Percentiles rank a stretch among this genome's conserved stretches.
Evolutionary conservation across 1,140 invertebrate species (phyloP).

Genomic region (Helicorthomorpha holstii): DNA sequence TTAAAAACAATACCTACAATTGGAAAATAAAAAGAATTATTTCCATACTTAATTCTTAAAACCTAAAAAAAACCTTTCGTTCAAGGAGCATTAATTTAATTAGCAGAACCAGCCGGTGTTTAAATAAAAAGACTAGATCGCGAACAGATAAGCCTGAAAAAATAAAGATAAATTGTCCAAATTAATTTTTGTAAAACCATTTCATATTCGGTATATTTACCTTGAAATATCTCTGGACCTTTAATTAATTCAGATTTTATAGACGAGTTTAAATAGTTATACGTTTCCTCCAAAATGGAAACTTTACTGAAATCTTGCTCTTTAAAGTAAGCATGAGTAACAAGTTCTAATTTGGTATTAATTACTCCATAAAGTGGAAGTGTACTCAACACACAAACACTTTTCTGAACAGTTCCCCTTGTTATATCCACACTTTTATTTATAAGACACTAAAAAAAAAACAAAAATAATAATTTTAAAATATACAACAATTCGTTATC

Average conservation of each 20-base stretch:
- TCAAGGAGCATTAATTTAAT: slow-evolving; percentile 89
- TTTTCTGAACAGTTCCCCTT: slow-evolving; percentile 83
- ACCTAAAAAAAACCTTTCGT: slow-evolving; percentile 41
- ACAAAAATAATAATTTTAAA: background rate
- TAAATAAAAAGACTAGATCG: slow-evolving; percentile 67
- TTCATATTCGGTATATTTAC: slow-evolving; percentile 30
- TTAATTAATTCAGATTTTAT: slow-evolving; percentile 44
- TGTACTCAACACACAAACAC: slow-evolving; percentile 74
- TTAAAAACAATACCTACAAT: slow-evolving; percentile 57
- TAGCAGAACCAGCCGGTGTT: slow-evolving; percentile 77
- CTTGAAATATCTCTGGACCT: slow-evolving; percentile 57
- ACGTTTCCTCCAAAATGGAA: slow-evolving; percentile 72
- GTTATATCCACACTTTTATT: slow-evolving; percentile 95
- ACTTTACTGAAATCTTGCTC: slow-evolving; percentile 61
- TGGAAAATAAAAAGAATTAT: slow-evolving; percentile 4
- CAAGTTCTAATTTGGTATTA: slow-evolving; percentile 83
- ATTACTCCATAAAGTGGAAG: slow-evolving; percentile 80
- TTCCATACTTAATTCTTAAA: background rate
- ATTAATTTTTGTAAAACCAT: slow-evolving; percentile 3
- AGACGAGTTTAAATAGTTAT: slow-evolving; percentile 75
- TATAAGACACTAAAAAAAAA: slow-evolving; percentile 52
- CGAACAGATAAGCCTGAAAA: slow-evolving; percentile 55
- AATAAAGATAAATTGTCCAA: slow-evolving; percentile 6
- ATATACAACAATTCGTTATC: background rate
- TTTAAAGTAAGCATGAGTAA: slow-evolving; percentile 92